Evolutionary conservation across 2,797 vertebrate species (phyloP), one percentile per base, ranked within the genome.

Genomic region (Eremophila alpestris): DNA sequence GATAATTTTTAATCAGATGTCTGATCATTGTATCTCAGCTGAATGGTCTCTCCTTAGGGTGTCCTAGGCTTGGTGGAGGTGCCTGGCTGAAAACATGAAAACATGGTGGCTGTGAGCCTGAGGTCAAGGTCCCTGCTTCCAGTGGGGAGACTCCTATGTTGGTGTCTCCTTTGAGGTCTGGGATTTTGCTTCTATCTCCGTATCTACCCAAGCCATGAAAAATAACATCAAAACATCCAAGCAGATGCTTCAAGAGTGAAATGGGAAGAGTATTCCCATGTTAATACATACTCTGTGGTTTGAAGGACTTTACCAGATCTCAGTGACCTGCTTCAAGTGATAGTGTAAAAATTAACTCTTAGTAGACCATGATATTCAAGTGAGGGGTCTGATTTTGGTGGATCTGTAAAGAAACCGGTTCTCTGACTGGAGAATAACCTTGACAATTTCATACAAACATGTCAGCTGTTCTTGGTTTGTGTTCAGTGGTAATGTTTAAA

Each of bases 81-180:
- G n/a, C 52, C 52, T 64, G n/a, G 6, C 43, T 71, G 51, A 73
- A 81, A 83, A 86, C 0, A 0, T 43, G 87, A 68, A 83, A 29
- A 19, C 1, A 1, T 4, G 15, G 12, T 41, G 51, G 2, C 2
- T 65, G 48, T n/a, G 40, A 86, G 56, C 51, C 26, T 10, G 4
- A 56, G 30, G 16, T 10, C n/a, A 27, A 40, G 36, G 38, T 63
- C 23, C 40, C 24, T 24, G 32, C 49, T 70, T 60, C 58, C 38
- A 36, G 45, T 0, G 0, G 38, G 59, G 27, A 51, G 18, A 17
- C 21, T n/a, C 16, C 46, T 0, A 1, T 45, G 14, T 16, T 2
- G 2, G 5, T 0, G 1, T 22, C 3, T 0, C 2, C 13, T 55
- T 83, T 40, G 27, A 34, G 30, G n/a, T 60, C 16, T 80, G 38